These are phyloP conservation scores for Alligator mississippiensis DNA, from an alignment of 2,113 vertebrate species.

Conservation along the genomic window DNA sequence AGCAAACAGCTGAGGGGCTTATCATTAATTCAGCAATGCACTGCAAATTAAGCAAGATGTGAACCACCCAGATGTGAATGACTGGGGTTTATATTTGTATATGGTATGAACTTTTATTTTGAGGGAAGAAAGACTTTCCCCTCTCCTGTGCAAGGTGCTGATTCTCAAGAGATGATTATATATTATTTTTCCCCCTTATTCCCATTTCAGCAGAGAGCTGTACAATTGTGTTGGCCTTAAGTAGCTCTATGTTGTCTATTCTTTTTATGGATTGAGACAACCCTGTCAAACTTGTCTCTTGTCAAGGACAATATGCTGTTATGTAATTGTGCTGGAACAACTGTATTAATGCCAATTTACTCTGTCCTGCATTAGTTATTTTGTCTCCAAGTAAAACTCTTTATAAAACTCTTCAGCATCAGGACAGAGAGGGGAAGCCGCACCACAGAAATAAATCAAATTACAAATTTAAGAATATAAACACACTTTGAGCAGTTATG, in stretches of 20 bases:
- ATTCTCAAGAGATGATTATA: background rate
- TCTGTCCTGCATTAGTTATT: background rate
- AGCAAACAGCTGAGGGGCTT: background rate
- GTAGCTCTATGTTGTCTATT: background rate
- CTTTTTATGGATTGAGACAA: background rate
- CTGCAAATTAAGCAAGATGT: background rate
- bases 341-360: background rate
- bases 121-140: background rate
- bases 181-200: background rate
- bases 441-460: background rate
- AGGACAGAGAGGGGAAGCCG: background rate
- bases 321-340: background rate
- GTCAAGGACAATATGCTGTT: background rate
- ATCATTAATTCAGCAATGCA: background rate
- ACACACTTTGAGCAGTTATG: constrained; percentile 1
- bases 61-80: no score
- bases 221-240: background rate
- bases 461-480: background rate
- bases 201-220: background rate
- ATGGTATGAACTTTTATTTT: background rate
- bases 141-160: background rate
- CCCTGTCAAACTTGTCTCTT: background rate
- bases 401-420: background rate
- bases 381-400: background rate
- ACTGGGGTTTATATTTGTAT: background rate